Conservation (phyloP, 2,113 vertebrate species). For the Prolemur simus region DNA sequence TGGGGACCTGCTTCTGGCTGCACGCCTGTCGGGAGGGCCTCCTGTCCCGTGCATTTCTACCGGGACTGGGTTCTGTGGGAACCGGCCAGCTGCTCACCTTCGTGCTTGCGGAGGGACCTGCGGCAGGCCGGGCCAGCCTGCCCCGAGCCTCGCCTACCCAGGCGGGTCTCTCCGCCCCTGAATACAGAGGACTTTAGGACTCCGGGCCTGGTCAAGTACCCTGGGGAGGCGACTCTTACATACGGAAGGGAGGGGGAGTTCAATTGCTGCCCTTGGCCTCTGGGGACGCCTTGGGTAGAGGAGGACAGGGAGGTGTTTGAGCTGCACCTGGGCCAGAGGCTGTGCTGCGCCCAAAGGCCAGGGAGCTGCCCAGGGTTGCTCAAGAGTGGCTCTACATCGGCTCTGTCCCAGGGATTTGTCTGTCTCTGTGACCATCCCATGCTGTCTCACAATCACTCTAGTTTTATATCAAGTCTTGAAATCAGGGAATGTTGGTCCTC, state of each 20-base stretch:
- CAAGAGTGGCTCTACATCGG: background rate
- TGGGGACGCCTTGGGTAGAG: background rate
- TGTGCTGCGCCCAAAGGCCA: fast-evolving
- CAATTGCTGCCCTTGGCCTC: background rate
- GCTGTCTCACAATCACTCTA: background rate
- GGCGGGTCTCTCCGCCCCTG: background rate
- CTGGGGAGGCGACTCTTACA: background rate
- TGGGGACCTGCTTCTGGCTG: background rate
- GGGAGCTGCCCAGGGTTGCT: background rate
- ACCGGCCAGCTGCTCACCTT: background rate
- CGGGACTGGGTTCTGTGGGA: no score
- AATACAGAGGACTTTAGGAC: background rate
- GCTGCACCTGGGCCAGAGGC: no score
- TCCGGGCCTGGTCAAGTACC: background rate
- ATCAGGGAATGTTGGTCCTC: background rate
- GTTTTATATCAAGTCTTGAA: background rate
- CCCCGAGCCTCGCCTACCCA: background rate
- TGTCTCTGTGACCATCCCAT: background rate
- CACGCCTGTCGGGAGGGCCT: fast-evolving
- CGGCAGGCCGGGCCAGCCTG: background rate
- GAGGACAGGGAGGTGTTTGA: no score
- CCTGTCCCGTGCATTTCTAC: background rate
- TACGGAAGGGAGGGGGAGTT: background rate
- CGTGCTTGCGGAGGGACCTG: no score
- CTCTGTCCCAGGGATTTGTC: background rate